Conservation (phyloP, 2,888 invertebrate species). For the Trichogramma dendrolimi region DNA sequence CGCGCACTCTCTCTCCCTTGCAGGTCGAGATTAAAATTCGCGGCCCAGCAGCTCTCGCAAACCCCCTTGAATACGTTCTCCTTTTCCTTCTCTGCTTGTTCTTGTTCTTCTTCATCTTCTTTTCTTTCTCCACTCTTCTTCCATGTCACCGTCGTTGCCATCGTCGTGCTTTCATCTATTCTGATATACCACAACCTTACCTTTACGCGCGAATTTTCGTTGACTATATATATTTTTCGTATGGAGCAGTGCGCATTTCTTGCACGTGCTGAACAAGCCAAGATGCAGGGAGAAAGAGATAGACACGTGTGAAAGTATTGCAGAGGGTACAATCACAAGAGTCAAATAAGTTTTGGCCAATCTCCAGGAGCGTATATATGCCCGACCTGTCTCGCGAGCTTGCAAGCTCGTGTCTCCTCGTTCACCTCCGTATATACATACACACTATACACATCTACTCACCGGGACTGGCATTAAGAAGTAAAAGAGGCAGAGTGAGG, state of each 20-base stretch:
- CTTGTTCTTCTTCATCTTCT: not conserved
- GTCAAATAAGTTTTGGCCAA: slow-evolving; percentile 29
- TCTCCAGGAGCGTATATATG: slow-evolving; percentile 19
- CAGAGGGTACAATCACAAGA: slow-evolving; percentile 28
- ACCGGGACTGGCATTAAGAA: slow-evolving; percentile 18
- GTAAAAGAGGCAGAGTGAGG: not conserved
- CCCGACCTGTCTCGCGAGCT: slow-evolving; percentile 11
- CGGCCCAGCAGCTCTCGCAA: slow-evolving; percentile 6
- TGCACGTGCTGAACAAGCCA: too few relatives aligned
- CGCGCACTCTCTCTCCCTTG: not conserved
- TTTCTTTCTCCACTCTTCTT: not conserved
- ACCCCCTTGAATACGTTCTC: not conserved
- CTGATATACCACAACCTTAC: too few relatives aligned
- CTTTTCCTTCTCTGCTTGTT: not conserved
- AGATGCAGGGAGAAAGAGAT: too few relatives aligned
- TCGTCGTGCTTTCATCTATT: too few relatives aligned
- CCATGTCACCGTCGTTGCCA: too few relatives aligned
- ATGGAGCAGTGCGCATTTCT: too few relatives aligned
- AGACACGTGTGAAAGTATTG: slow-evolving; percentile 8
- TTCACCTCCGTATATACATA: not conserved
- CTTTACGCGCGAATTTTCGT: too few relatives aligned
- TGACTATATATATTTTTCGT: too few relatives aligned
- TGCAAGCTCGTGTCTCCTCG: not conserved
- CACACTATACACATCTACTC: not conserved
- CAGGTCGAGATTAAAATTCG: slow-evolving; percentile 22